Conservation (phyloP, 2,113 vertebrate species). For the Podarcis muralis region DNA sequence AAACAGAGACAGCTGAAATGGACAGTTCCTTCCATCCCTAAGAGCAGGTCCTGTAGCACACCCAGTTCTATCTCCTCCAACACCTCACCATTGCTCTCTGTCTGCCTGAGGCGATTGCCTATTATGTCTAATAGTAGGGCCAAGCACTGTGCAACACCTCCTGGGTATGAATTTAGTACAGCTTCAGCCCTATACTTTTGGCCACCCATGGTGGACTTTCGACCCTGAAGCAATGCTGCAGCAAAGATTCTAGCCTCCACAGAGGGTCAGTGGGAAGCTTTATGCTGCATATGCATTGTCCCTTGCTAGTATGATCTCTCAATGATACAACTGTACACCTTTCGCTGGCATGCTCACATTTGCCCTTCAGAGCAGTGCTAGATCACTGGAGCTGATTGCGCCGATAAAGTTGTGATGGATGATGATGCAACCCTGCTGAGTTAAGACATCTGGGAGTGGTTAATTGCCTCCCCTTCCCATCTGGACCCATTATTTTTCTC, state of each 20-base stretch:
- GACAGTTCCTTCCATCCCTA: too few relatives aligned
- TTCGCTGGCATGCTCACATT: slow-evolving; percentile 3
- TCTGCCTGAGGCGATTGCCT: too few relatives aligned
- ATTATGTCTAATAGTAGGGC: too few relatives aligned
- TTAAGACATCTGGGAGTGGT: slow-evolving; percentile 2
- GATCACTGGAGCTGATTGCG: background rate
- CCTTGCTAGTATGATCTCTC: background rate
- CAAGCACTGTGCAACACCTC: background rate
- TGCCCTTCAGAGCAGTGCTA: background rate
- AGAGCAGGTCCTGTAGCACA: too few relatives aligned
- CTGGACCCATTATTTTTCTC: background rate
- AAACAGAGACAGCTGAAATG: too few relatives aligned
- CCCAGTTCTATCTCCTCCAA: too few relatives aligned
- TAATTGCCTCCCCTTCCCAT: background rate
- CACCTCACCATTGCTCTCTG: too few relatives aligned
- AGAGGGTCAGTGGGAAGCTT: background rate
- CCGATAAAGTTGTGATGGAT: background rate
- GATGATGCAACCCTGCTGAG: background rate
- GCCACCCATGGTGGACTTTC: background rate
- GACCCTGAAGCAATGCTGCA: background rate
- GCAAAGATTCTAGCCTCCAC: too few relatives aligned
- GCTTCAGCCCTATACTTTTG: background rate
- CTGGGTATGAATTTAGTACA: background rate
- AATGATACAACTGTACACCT: background rate
- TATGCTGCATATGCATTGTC: background rate